Base-by-base conservation (phyloP, 2,797 vertebrate genomes). In the Epinephelus coioides region DNA sequence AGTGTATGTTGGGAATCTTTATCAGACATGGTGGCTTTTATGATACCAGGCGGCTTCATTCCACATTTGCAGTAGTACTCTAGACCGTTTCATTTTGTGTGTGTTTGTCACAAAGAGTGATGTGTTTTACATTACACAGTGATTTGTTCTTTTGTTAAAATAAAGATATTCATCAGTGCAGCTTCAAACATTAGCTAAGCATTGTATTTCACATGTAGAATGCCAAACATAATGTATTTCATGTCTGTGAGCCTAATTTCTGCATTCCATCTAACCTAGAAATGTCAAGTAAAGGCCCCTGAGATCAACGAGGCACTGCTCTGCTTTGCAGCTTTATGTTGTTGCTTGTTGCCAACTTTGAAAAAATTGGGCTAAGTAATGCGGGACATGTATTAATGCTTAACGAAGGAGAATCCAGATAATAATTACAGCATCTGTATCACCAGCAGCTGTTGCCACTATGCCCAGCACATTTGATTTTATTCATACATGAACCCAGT, bases 251-350 rank as follows among this genome's bases (percentile, higher is more conserved):
- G 46, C 15, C 14, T 25, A 17, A 25, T 47, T 18, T 67, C 10
- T 53, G 15, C 11, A 1, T 63, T 65, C 1, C 6, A 49, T 77
- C 6, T 1, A 59, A 23, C 40, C 6, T 43, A 64, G 15, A 81
- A 74, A 68, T 75, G 66, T 75, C 66, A 59, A 46, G 9, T 43
- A 23, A 44, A 23, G 17, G 8, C 38, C 21, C 7, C 65, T 65
- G 65, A 62, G 63, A 71, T 65, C 21, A 44, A 21, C 49, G 55
- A 70, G 60, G 59, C 43, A 30, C 21, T 56, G 43, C 30, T 56
- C 63, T 59, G 43, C 74, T 66, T 71, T 38, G 17, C 15, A 59
- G n/a, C 18, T 74, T 63, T 66, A 43, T 71, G 44, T 51, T 66
- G 46, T 63, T 44, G 43, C 51, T 43, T 1, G 3, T 21, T 69